phyloP scores from a whole-genome alignment of 1,140 invertebrate species.

The Pentalonia nigronervosa region DNA sequence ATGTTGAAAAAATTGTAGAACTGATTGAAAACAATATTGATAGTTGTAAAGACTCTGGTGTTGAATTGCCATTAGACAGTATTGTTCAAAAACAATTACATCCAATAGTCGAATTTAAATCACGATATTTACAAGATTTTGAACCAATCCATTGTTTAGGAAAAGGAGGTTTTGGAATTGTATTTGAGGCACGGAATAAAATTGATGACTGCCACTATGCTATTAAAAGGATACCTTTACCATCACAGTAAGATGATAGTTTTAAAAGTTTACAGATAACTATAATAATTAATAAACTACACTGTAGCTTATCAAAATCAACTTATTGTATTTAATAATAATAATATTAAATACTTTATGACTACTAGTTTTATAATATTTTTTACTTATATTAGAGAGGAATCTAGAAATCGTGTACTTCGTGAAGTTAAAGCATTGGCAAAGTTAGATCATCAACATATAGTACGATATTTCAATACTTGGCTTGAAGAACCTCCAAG shows the following conservation, averaged over 20 bases:
- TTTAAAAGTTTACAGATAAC: background rate
- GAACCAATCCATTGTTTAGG: conserved; percentile 84
- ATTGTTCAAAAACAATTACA: conserved; percentile 28
- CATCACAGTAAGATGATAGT: conserved; percentile 73
- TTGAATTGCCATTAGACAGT: conserved; percentile 8
- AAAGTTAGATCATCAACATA: conserved; percentile 92
- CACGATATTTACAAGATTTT: conserved; percentile 87
- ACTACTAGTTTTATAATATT: background rate
- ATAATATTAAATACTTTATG: no score
- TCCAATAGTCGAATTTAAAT: conserved; percentile 64
- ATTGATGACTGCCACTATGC: conserved; percentile 95
- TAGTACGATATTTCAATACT: conserved; percentile 93
- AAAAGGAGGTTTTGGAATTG: conserved; percentile 95
- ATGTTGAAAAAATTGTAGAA: conserved; percentile 16
- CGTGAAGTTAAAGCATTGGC: conserved; percentile 93
- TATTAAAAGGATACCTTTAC: conserved; percentile 90
- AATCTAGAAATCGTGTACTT: conserved; percentile 84
- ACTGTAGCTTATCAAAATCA: background rate
- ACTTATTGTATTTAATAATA: background rate
- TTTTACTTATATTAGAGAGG: conserved; percentile 68
- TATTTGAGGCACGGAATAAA: conserved; percentile 94
- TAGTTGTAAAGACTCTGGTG: conserved; percentile 61
- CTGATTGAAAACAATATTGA: conserved; percentile 49
- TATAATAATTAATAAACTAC: background rate
- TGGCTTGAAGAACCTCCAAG: conserved; percentile 91